A percentile compares a stretch with the other conserved stretches of the same genome.
Conservation (phyloP, 1,140 invertebrate species). For the Arctopsyche grandis region DNA sequence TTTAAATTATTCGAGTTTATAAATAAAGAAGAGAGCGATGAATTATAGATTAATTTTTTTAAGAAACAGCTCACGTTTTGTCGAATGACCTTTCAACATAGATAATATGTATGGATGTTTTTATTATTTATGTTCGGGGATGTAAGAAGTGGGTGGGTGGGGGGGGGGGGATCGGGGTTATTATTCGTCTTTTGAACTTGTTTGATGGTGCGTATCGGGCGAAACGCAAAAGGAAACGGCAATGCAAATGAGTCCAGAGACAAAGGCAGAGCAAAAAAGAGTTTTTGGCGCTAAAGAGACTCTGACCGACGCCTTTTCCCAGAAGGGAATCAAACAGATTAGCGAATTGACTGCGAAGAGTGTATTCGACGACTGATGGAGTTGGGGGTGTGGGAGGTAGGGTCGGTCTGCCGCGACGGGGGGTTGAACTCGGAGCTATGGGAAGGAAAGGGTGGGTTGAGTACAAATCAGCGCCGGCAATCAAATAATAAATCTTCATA, state of each 20-base stretch:
- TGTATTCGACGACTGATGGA: neutral
- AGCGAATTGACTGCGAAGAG: neutral
- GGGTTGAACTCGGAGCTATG: neutral
- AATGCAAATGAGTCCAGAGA: conserved; percentile 6
- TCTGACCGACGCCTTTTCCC: neutral
- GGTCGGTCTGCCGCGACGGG: neutral
- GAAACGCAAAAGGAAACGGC: neutral
- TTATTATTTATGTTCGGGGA: conserved; percentile 3
- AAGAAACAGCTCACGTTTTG: too few relatives aligned
- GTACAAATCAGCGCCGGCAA: conserved; percentile 38
- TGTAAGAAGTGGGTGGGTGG: too few relatives aligned
- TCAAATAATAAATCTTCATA: conserved; percentile 50
- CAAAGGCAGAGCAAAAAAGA: neutral
- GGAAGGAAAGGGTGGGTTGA: neutral
- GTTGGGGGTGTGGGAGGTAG: too few relatives aligned
- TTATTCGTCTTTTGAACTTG: conserved; percentile 23
- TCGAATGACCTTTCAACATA: too few relatives aligned
- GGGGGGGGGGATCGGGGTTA: neutral
- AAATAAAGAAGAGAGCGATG: too few relatives aligned
- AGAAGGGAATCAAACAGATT: conserved; percentile 4
- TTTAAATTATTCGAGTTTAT: too few relatives aligned
- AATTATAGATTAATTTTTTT: too few relatives aligned
- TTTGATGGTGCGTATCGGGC: conserved; percentile 4
- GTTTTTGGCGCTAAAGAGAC: neutral
- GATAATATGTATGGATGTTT: neutral